Conservation (phyloP, 2,888 invertebrate species). For the Punctoribates punctum region DNA sequence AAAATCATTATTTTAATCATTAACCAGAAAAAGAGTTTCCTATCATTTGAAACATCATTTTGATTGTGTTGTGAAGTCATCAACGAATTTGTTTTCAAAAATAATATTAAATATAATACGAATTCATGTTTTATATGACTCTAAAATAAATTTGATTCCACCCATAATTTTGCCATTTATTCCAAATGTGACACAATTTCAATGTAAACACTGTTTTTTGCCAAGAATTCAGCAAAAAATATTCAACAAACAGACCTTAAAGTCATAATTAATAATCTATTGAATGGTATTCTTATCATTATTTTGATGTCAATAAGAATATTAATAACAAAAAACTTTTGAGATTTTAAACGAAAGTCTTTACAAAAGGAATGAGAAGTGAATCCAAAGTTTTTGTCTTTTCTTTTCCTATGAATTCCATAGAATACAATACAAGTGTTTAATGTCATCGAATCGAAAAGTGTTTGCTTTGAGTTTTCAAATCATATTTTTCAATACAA, state of each 20-base stretch:
- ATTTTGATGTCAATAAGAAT: background rate
- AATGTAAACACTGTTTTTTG: background rate
- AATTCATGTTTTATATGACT: background rate
- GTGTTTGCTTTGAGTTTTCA: background rate
- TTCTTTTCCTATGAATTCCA: background rate
- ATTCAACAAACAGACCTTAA: background rate
- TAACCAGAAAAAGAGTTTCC: too few relatives aligned
- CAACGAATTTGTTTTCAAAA: background rate
- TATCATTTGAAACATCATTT: too few relatives aligned
- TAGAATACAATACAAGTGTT: background rate
- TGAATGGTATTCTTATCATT: too few relatives aligned
- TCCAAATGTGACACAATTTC: conserved; percentile 21
- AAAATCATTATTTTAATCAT: too few relatives aligned
- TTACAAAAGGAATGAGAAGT: background rate
- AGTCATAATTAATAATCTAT: background rate
- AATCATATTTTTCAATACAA: too few relatives aligned
- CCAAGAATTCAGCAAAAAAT: background rate
- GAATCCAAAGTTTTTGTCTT: background rate
- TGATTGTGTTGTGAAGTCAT: background rate
- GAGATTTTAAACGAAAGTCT: background rate
- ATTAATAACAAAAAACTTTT: background rate
- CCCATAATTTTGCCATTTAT: conserved; percentile 6
- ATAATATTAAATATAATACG: too few relatives aligned
- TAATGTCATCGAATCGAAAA: conserved; percentile 6
- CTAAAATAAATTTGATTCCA: conserved; percentile 1